Base-by-base conservation (phyloP, 2,888 invertebrate species). In the Cephus nigrinus region DNA sequence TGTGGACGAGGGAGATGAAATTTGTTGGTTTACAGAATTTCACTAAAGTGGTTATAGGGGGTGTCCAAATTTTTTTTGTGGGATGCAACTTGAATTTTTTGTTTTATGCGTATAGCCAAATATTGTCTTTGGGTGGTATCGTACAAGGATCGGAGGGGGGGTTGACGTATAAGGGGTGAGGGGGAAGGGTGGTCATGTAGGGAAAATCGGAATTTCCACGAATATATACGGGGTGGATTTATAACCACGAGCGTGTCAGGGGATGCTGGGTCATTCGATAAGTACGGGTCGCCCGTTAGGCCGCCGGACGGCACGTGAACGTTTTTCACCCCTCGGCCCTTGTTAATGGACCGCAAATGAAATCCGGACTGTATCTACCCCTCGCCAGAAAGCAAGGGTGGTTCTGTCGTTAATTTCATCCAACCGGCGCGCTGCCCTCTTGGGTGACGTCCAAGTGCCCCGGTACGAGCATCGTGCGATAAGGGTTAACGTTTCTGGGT, bases 341-440 rank as follows among this genome's bases (percentile, higher is more conserved):
- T 69, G 23, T 55, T 75, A 80, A 79, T 76, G 84, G 79, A 76
- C 76, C 77, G 73, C 75, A 69, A 80, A 79, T 75, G 79, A 34
- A 77, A 77, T 80, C 80, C 75, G 79, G 82, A 79, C 72, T 69
- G 78, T 32, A 75, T 79, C 68, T 76, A 75, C 77, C 55, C 73
- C 35, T 68, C 1, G 30, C 3, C 11, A 30, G 71, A 71, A 5
- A 33, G 31, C 12, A 71, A 33, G 71, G 40, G 33, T 31, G 35
- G 36, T 71, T 23, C 23, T 69, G 76, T 55, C 75, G 77, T 81
- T 81, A 81, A 84, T 84, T 83, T 76, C 77, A 31, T 35, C 40
- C 40, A 55, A 5, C 9, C 5, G 23, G 40, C 9, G 40, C 40
- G 40, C 40, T 23, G 15, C 40, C 9, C 40, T 55, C 40, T 55